Evolutionary conservation across 2,888 invertebrate genomes (phyloP), one percentile per base, ranked within the genome.

Genomic region (Teleiodes luculella): DNA sequence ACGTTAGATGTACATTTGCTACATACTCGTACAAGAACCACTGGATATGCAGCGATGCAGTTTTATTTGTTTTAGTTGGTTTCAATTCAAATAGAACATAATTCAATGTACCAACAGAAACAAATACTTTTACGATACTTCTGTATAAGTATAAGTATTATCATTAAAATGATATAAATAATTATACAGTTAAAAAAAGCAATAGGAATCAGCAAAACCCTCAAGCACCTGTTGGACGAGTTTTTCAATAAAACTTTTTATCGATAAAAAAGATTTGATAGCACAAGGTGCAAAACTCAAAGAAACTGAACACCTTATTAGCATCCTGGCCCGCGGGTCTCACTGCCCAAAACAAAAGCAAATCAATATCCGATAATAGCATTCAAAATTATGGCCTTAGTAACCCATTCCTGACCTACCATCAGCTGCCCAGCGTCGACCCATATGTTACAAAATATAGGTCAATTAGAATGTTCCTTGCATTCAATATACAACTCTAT

Each of bases 201-300:
- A 63, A 63, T 56, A 52, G 57, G 63, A 66, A 67, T 64, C 56
- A 58, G 65, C 65, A 57, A 68, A 68, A 68, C 60, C 63, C 64
- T 65, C 54, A 53, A 41, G 57, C 84, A 87, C 80, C 86, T 85
- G 85, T 80, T 70, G 55, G 57, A 62, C 62, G 60, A 62, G 63
- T 63, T 74, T 78, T 81, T 80, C 77, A 81, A 80, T 82, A 74
- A 80, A 67, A 65, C 58, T 69, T 67, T 65, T 72, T 70, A 69
- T 58, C 59, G 70, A 72, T 71, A 61, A 58, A 67, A 67, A 74
- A 74, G 70, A 76, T 78, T 79, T 72, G 76, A 80, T 79, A 76
- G 64, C 76, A 80, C 86, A 89, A 88, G 88, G 86, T 88, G 86
- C 85, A 86, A 82, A 84, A 76, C 70, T 70, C 62, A 66, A 68